phyloP scores from a whole-genome alignment of 2,113 vertebrate genomes.

The Festucalex cinctus region DNA sequence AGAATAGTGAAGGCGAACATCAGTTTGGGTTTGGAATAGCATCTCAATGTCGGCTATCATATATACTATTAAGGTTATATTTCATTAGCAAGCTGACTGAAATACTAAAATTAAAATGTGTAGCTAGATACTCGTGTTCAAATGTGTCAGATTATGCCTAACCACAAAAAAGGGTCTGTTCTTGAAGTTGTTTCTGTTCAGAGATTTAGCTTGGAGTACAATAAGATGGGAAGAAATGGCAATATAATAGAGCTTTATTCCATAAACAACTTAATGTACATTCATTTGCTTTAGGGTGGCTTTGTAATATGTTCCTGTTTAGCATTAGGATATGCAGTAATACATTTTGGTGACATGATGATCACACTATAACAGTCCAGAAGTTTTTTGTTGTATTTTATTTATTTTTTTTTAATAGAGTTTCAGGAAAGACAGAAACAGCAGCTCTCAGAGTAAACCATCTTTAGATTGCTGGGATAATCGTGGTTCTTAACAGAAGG shows the following conservation, averaged over 20 bases:
- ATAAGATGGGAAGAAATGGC: conserved; percentile 39
- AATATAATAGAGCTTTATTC: conserved; percentile 51
- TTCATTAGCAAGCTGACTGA: too few relatives aligned
- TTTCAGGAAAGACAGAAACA: conserved; percentile 10
- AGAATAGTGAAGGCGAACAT: conserved; percentile 17
- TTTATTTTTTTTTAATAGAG: too few relatives aligned
- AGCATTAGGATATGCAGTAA: conserved; percentile 47
- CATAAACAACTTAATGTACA: conserved; percentile 38
- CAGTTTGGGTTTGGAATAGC: neutral
- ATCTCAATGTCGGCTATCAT: too few relatives aligned
- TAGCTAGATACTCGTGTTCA: too few relatives aligned
- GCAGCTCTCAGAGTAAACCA: conserved; percentile 20
- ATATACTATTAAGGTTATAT: too few relatives aligned
- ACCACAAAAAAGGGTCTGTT: conserved; percentile 70
- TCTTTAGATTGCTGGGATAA: conserved; percentile 21
- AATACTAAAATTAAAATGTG: too few relatives aligned
- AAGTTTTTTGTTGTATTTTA: too few relatives aligned
- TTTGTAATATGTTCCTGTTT: conserved; percentile 41
- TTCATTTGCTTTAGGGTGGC: conserved; percentile 43
- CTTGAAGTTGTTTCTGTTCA: conserved; percentile 53
- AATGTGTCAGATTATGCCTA: neutral
- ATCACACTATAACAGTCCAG: neutral
- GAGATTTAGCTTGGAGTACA: conserved; percentile 63
- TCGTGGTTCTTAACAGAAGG: conserved; percentile 27
- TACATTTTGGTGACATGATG: conserved; percentile 56